A percentile compares a stretch with the other conserved stretches of the same genome.
phyloP scores from a whole-genome alignment of 2,888 invertebrate genomes.

The Craniophora ligustri region DNA sequence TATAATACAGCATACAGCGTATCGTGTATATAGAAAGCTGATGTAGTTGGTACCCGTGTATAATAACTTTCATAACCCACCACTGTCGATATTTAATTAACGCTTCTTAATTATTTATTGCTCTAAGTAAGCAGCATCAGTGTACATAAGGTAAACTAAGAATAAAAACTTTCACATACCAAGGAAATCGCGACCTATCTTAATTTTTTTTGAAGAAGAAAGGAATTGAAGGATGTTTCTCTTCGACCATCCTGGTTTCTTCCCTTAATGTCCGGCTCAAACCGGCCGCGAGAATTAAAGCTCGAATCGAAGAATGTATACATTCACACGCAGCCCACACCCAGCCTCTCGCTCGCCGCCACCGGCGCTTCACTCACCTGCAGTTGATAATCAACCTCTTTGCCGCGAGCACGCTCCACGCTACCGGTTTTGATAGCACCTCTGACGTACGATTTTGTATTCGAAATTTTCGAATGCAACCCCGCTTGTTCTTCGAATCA shows the following conservation, averaged over 20 bases:
- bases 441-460: slow-evolving; percentile 45
- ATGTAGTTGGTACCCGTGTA: too few relatives aligned
- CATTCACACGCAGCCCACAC: slow-evolving; percentile 66
- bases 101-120: slow-evolving; percentile 25
- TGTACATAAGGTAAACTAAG: too few relatives aligned
- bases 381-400: slow-evolving; percentile 81
- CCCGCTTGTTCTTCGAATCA: slow-evolving; percentile 40
- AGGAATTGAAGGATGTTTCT: slow-evolving; percentile 59
- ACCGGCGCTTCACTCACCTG: slow-evolving; percentile 60
- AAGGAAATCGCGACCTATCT: slow-evolving; percentile 18
- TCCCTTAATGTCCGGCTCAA: slow-evolving; percentile 50
- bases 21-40: too few relatives aligned
- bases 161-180: slow-evolving; percentile 43
- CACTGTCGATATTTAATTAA: slow-evolving; percentile 18
- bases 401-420: slow-evolving; percentile 68
- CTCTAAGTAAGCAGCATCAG: slow-evolving; percentile 10
- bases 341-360: slow-evolving; percentile 75
- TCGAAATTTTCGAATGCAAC: slow-evolving; percentile 25
- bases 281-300: slow-evolving; percentile 34
- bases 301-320: slow-evolving; percentile 44
- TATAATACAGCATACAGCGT: too few relatives aligned
- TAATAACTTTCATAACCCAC: too few relatives aligned
- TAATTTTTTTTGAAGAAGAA: too few relatives aligned
- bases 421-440: slow-evolving; percentile 52
- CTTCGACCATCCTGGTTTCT: slow-evolving; percentile 46